These are phyloP conservation scores for Eumerus sabulonum DNA, from an alignment of 2,888 invertebrate genomes.

Conservation along the genomic window DNA sequence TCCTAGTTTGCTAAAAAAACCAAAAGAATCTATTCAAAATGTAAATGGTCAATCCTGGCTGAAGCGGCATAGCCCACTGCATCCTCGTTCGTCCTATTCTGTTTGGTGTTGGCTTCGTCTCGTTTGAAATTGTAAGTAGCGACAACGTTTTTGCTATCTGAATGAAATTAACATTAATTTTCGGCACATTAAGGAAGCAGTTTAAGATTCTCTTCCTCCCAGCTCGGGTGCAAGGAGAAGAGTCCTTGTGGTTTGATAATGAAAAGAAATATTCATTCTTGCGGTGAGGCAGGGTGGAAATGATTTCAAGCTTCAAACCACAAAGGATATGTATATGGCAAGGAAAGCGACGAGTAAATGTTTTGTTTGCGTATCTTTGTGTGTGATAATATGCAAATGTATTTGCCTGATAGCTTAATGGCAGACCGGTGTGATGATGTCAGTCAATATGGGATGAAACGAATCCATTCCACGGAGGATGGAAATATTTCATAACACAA, in stretches of 20 bases:
- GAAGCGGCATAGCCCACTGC: background rate
- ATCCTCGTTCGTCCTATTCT: no score
- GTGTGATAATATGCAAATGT: constrained; percentile 66
- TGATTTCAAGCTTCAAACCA: constrained; percentile 39
- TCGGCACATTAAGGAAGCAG: constrained; percentile 67
- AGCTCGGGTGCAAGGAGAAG: background rate
- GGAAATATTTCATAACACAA: constrained; percentile 43
- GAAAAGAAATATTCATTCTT: constrained; percentile 67
- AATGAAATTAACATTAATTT: constrained; percentile 69
- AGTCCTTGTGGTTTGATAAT: constrained; percentile 64
- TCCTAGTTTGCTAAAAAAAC: constrained; percentile 43
- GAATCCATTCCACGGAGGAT: background rate
- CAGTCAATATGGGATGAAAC: background rate
- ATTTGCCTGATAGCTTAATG: background rate
- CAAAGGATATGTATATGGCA: background rate
- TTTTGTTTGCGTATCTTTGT: constrained; percentile 61
- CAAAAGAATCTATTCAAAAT: constrained; percentile 63
- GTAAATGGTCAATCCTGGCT: constrained; percentile 63
- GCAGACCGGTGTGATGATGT: constrained; percentile 6
- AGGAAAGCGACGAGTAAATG: constrained; percentile 38
- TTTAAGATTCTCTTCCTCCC: constrained; percentile 50
- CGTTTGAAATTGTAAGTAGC: constrained; percentile 64
- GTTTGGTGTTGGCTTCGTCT: constrained; percentile 9
- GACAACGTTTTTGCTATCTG: constrained; percentile 63
- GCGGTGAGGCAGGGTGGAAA: constrained; percentile 46